phyloP scores from a whole-genome alignment of 2,113 vertebrate species.

The Albula glossodonta region DNA sequence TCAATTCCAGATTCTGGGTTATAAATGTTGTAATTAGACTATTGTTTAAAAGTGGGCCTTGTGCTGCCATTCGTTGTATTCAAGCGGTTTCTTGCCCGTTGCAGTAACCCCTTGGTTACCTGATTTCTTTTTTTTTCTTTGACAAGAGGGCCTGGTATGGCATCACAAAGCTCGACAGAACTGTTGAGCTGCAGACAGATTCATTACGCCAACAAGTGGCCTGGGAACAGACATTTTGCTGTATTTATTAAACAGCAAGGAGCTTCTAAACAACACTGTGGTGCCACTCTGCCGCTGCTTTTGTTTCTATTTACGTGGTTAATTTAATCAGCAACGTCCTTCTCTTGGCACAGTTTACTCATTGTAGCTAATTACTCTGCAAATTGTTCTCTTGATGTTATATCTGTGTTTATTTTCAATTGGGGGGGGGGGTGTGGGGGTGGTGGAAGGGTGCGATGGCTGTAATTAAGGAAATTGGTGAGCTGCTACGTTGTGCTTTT shows the following conservation, averaged over 20 bases:
- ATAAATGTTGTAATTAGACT: slow-evolving; percentile 74
- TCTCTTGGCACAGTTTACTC: slow-evolving; percentile 67
- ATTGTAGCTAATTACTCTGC: slow-evolving; percentile 72
- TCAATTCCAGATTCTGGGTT: slow-evolving; percentile 71
- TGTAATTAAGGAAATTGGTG: slow-evolving; percentile 67
- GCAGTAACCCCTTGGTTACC: slow-evolving; percentile 36
- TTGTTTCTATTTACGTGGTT: slow-evolving; percentile 71
- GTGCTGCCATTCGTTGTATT: background rate
- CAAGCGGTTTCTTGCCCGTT: background rate
- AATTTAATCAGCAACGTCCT: slow-evolving; percentile 74
- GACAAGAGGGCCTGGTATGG: slow-evolving; percentile 55
- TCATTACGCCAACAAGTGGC: slow-evolving; percentile 59
- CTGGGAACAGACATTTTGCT: slow-evolving; percentile 65
- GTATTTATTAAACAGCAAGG: slow-evolving; percentile 70
- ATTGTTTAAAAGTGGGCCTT: slow-evolving; percentile 60
- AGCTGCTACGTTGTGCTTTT: slow-evolving; percentile 44
- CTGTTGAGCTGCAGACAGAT: slow-evolving; percentile 31
- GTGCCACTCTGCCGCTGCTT: slow-evolving; percentile 67
- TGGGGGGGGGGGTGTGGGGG: background rate
- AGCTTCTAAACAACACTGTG: slow-evolving; percentile 65
- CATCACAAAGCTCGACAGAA: slow-evolving; percentile 21
- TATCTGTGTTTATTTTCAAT: slow-evolving; percentile 68
- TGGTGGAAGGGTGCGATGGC: slow-evolving; percentile 52
- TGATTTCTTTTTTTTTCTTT: slow-evolving; percentile 21
- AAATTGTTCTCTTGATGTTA: slow-evolving; percentile 75